Base-by-base conservation (phyloP, 2,888 invertebrate genomes). In the Podotricha telesiphe region DNA sequence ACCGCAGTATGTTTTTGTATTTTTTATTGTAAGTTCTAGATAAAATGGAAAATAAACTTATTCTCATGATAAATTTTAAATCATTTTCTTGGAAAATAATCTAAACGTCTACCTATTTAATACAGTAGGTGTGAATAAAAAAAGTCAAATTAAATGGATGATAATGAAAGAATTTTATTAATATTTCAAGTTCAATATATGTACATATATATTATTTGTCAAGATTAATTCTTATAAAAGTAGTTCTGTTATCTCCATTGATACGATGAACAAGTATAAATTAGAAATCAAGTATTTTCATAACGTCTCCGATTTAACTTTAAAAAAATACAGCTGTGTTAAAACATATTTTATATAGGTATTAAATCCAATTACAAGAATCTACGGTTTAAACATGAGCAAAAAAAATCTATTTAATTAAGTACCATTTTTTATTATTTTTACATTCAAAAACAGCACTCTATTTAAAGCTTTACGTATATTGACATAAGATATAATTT, bases 201-300 rank as follows among this genome's bases (percentile, higher is more conserved):
- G n/a, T n/a, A n/a, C 13, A 34, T 42, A 48, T 13, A 48, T 62
- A 48, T 4, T 48, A 62, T 62, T 48, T 48, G 37, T 48, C 48
- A 62, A 34, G 34, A 62, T 48, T 47, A 47, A 61, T 61, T 61
- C 22, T 22, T 17, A 45, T 42, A 42, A 58, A 40, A 20, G 58
- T 42, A 15, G 42, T 20, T 58, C 20, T 61, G 61, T 28, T 61
- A 61, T 61, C 61, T 45, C 37, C 34, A 62, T 48, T 62, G 34
- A 62, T 48, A n/a, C n/a, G n/a, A n/a, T 62, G 48, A 62, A 48
- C 48, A 37, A 15, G 22, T 47, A 48, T 48, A 48, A 22, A 47
- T 61, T 47, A 73, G 74, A 76, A 77, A 75, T 72, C 68, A 8
- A 3, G 42, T 42, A 58, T 58, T 20, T 58, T 58, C 15, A 45